These are phyloP conservation scores for Varanus salvator DNA, from an alignment of 2,113 vertebrate genomes.

Conservation along the genomic window DNA sequence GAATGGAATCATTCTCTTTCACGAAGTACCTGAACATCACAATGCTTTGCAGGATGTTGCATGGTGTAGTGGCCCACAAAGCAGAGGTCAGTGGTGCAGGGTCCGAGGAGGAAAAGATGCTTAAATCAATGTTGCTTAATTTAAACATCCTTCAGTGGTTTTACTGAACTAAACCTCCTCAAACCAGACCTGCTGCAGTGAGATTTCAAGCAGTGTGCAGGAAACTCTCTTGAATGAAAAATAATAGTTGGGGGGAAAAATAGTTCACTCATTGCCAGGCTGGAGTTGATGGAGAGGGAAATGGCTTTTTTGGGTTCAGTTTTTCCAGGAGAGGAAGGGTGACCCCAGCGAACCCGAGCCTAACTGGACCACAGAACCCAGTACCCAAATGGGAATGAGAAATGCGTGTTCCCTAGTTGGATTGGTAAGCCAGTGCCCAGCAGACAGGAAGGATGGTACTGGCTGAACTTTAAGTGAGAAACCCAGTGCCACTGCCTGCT, in stretches of 20 bases:
- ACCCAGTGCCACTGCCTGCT: too few relatives aligned
- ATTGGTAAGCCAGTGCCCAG: neutral
- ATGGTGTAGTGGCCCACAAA: slow-evolving; percentile 26
- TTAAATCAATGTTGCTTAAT: neutral
- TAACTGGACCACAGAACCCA: neutral
- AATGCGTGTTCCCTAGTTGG: neutral
- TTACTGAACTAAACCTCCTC: slow-evolving; percentile 40
- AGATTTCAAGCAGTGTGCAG: slow-evolving; percentile 48
- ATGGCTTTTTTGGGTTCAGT: neutral
- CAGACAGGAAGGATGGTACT: too few relatives aligned
- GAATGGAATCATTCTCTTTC: neutral
- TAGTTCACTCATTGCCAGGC: slow-evolving; percentile 28
- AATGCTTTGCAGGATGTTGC: neutral
- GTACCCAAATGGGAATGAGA: neutral
- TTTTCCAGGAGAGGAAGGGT: too few relatives aligned
- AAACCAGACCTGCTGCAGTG: slow-evolving; percentile 51
- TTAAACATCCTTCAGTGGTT: slow-evolving; percentile 9
- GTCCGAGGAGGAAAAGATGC: rapidly evolving
- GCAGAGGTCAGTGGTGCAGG: neutral
- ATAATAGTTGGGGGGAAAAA: slow-evolving; percentile 63
- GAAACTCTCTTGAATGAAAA: slow-evolving; percentile 28
- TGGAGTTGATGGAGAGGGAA: neutral
- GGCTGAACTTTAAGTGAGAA: too few relatives aligned
- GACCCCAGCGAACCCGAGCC: neutral
- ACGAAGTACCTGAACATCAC: slow-evolving; percentile 39